phyloP scores from a whole-genome alignment of 2,888 invertebrate species.

The Temnothorax unifasciatus region DNA sequence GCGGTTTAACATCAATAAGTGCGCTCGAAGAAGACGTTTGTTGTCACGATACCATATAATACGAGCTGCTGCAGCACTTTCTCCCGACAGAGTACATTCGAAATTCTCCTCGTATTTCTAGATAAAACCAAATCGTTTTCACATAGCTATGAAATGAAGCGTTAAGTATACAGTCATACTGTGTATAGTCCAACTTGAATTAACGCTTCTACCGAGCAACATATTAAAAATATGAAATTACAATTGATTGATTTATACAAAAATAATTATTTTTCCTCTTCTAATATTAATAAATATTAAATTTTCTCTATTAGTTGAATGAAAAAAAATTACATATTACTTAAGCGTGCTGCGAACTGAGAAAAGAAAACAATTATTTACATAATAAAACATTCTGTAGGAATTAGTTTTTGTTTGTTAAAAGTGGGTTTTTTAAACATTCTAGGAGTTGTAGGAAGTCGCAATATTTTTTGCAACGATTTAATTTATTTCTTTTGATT shows the following conservation, averaged over 20 bases:
- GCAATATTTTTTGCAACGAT: background rate
- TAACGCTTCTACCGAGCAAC: background rate
- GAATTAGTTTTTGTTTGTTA: background rate
- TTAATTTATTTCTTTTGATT: background rate
- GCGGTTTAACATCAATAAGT: constrained; percentile 30
- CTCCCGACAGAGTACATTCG: background rate
- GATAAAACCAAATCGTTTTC: background rate
- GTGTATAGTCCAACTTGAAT: background rate
- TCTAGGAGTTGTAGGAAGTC: background rate
- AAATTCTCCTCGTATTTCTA: background rate
- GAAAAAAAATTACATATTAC: background rate
- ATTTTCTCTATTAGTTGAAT: background rate
- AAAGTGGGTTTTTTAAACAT: background rate
- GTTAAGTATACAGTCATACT: background rate
- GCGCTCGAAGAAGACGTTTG: constrained; percentile 26
- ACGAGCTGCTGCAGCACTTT: constrained; percentile 12
- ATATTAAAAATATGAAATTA: background rate
- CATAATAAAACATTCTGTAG: background rate
- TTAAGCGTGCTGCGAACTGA: background rate
- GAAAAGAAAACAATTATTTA: background rate
- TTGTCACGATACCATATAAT: constrained; percentile 2
- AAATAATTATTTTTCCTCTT: background rate
- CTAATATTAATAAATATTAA: background rate
- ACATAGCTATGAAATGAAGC: background rate
- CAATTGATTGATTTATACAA: background rate